These are phyloP conservation scores for Hoplostethus mediterraneus DNA, from an alignment of 2,797 vertebrate genomes.

Conservation along the genomic window DNA sequence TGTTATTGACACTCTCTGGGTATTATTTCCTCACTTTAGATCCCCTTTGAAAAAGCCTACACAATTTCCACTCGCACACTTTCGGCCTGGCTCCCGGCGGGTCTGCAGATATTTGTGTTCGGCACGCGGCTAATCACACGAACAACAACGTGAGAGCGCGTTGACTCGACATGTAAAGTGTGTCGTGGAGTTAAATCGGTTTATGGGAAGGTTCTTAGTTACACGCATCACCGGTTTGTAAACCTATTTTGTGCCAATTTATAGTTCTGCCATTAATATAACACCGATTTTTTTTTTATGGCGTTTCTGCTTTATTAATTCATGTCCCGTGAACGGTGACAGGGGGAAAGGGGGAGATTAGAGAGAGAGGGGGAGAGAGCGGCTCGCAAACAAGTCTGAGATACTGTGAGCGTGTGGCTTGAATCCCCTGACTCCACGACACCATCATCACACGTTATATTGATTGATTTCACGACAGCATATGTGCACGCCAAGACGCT, in stretches of 20 bases:
- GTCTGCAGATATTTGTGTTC: slow-evolving; percentile 49
- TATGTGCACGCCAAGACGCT: no score
- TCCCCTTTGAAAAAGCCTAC: slow-evolving; percentile 20
- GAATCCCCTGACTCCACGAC: slow-evolving; percentile 7
- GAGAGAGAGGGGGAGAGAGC: background rate
- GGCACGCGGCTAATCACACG: background rate
- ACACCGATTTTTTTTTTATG: slow-evolving; percentile 29
- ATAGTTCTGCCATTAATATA: slow-evolving; percentile 27
- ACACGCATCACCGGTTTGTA: slow-evolving; percentile 28
- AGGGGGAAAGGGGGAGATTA: background rate
- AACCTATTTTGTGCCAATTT: slow-evolving; percentile 31
- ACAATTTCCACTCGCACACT: background rate
- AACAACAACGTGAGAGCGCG: slow-evolving; percentile 17
- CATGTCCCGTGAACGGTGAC: slow-evolving; percentile 25
- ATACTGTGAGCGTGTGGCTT: background rate
- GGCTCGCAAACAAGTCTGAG: no score
- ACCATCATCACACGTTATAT: slow-evolving; percentile 7
- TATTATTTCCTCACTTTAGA: slow-evolving; percentile 71
- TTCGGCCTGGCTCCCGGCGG: background rate
- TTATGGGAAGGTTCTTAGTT: slow-evolving; percentile 11
- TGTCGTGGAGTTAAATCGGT: background rate
- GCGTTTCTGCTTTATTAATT: slow-evolving; percentile 30
- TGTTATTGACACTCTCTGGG: slow-evolving; percentile 62
- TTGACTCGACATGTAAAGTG: slow-evolving; percentile 12
- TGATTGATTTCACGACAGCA: background rate